Percentiles rank a stretch among this genome's conserved stretches.
Conservation (phyloP, 2,888 invertebrate genomes). For the Chamaedrilus cognettii region DNA sequence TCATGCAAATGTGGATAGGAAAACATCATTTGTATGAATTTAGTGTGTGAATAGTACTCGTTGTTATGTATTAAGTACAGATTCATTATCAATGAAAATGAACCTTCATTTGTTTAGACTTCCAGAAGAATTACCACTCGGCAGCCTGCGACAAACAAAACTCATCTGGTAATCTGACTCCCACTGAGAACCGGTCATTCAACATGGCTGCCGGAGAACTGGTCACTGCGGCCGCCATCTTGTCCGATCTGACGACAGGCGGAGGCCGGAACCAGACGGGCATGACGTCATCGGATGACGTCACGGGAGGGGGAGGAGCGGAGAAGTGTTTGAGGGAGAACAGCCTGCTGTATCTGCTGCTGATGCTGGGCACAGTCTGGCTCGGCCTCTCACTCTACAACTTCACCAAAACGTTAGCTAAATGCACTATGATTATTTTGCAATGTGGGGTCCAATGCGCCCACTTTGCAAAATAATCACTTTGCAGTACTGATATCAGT, state of each 20-base stretch:
- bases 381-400: slow-evolving; percentile 66
- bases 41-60: too few relatives aligned
- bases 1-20: too few relatives aligned
- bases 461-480: too few relatives aligned
- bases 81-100: too few relatives aligned
- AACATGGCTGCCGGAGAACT: background rate
- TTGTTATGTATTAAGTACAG: too few relatives aligned
- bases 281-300: background rate
- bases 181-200: background rate
- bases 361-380: slow-evolving; percentile 68
- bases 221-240: background rate
- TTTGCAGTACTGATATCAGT: too few relatives aligned
- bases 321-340: slow-evolving; percentile 62
- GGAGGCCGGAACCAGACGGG: background rate
- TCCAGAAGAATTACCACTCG: slow-evolving; percentile 24
- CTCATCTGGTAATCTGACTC: background rate
- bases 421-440: too few relatives aligned
- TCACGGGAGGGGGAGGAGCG: background rate
- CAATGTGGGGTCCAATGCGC: too few relatives aligned
- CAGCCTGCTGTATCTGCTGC: slow-evolving; percentile 65
- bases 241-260: background rate
- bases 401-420: slow-evolving; percentile 66
- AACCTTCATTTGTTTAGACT: too few relatives aligned
- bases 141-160: slow-evolving; percentile 17
- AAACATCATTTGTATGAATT: too few relatives aligned